Conservation (phyloP, 2,888 invertebrate genomes). For the Azorinus chamasolen region DNA sequence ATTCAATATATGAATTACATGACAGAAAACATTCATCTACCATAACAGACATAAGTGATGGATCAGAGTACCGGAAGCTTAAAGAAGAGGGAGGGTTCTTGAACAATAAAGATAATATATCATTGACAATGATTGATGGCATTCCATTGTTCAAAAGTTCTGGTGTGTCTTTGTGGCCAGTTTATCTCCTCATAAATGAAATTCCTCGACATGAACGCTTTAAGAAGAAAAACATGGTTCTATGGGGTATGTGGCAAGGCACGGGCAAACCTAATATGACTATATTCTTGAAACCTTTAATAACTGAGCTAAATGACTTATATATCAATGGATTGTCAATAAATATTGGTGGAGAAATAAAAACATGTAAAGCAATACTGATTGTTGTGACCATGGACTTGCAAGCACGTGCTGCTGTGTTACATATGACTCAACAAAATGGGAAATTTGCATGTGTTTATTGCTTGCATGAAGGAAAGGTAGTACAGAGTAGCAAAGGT, state of each 20-base stretch:
- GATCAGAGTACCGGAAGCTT: conserved; percentile 35
- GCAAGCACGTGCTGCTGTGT: conserved; percentile 51
- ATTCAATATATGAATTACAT: conserved; percentile 10
- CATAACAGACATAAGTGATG: conserved; percentile 32
- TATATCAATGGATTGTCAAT: conserved; percentile 23
- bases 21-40: conserved; percentile 2
- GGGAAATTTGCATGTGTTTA: conserved; percentile 52
- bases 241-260: conserved; percentile 46
- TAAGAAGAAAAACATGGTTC: conserved; percentile 38
- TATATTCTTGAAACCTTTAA: conserved; percentile 48
- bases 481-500: conserved; percentile 46
- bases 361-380: conserved; percentile 33
- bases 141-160: conserved; percentile 54
- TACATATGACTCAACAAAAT: conserved; percentile 62
- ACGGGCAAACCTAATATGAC: conserved; percentile 56
- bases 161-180: conserved; percentile 49
- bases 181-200: conserved; percentile 51
- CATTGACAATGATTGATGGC: conserved; percentile 41
- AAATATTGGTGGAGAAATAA: not conserved
- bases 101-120: conserved; percentile 17
- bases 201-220: conserved; percentile 42
- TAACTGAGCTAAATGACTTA: conserved; percentile 34
- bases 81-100: conserved; percentile 36
- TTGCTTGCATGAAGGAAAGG: conserved; percentile 40
- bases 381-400: conserved; percentile 57